phyloP scores from a whole-genome alignment of 1,140 invertebrate genomes.

The Pectinophora gossypiella region DNA sequence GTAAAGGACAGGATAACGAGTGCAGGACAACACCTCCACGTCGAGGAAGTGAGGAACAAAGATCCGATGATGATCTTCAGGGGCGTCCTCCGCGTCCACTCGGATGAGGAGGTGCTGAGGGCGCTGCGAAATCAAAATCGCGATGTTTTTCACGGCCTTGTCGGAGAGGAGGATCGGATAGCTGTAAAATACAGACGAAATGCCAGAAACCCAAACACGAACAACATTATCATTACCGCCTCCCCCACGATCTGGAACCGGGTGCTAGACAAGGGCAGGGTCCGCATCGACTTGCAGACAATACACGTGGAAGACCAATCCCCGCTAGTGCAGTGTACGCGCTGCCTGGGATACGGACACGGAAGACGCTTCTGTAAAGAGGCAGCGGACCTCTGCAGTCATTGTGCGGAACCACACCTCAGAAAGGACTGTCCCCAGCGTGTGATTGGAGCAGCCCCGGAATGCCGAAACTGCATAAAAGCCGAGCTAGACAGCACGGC shows the following conservation, averaged over 20 bases:
- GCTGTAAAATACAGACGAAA: constrained; percentile 8
- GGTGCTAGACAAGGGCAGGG: neutral
- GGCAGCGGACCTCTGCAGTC: constrained; percentile 6
- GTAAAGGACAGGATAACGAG: constrained; percentile 3
- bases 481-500: neutral
- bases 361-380: constrained; percentile 7
- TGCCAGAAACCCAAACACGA: constrained; percentile 13
- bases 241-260: constrained; percentile 12
- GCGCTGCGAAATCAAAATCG: constrained; percentile 17
- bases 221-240: constrained; percentile 9
- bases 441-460: neutral
- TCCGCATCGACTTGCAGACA: constrained; percentile 7
- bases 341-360: constrained; percentile 5
- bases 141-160: constrained; percentile 2
- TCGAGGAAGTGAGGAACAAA: constrained; percentile 15
- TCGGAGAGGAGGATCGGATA: neutral
- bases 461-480: constrained; percentile 12
- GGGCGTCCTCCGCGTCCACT: constrained; percentile 6
- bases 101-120: constrained; percentile 15
- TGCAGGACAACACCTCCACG: neutral
- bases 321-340: constrained; percentile 4
- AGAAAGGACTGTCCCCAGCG: constrained; percentile 2
- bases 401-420: constrained; percentile 15
- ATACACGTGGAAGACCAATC: neutral
- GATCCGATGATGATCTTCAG: constrained; percentile 13